Conservation (phyloP, 2,797 vertebrate species). For the Martes flavigula region DNA sequence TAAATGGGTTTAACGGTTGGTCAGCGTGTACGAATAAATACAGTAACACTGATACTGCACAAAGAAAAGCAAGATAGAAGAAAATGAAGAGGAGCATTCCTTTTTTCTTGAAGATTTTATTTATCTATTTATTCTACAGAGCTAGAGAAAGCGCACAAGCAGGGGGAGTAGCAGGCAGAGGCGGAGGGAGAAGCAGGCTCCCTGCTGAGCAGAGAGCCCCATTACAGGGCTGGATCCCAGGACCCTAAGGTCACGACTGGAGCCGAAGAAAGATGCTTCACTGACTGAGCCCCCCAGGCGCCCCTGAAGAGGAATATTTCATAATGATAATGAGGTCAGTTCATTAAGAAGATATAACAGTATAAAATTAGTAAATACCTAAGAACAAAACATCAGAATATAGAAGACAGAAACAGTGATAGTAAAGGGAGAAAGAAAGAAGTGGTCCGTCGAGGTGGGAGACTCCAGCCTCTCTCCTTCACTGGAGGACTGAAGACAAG, state of each 20-base stretch:
- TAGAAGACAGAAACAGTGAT: neutral
- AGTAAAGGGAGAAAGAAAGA: neutral
- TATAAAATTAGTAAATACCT: neutral
- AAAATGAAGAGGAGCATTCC: neutral
- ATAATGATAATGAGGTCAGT: neutral
- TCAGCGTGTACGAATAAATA: neutral
- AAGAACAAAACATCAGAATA: neutral
- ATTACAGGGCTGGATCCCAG: fast-evolving
- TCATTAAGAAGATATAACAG: neutral
- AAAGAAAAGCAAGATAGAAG: neutral
- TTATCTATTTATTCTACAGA: no score
- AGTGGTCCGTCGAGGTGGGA: neutral
- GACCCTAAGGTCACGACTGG: no score
- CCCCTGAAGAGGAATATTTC: neutral
- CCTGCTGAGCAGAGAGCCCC: no score
- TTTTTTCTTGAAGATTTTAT: no score
- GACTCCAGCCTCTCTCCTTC: neutral
- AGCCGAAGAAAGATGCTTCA: no score
- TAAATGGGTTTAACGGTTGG: neutral
- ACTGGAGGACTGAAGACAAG: neutral
- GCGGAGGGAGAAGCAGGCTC: no score
- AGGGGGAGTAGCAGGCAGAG: no score
- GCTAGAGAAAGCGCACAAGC: no score
- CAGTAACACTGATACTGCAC: neutral
- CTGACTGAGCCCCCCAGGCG: no score